Base-by-base conservation (phyloP, 2,888 invertebrate genomes). In the Arrhopalites spinosus region DNA sequence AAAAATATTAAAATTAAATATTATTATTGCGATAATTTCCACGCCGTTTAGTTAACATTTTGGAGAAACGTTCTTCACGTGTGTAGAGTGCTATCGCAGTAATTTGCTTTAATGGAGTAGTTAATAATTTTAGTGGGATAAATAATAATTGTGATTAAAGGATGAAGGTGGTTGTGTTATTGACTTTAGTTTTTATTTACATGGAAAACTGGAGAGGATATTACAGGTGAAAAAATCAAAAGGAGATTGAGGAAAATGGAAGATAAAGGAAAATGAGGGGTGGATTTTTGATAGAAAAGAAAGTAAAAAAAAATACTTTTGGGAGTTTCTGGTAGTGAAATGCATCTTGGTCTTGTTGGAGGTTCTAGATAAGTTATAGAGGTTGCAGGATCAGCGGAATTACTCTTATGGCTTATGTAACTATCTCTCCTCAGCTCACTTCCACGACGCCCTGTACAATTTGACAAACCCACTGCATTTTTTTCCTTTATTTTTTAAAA, bases 391-490 rank as follows among this genome's bases (percentile, higher is more conserved):
- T 82, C 82, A 25, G 82, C 82, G 23, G 81, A 81, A 69, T 81
- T 75, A 75, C 81, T 79, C 74, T 82, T 82, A 63, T 80, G 78
- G 76, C 78, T 78, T 76, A 80, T 59, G 78, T 78, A 82, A 81
- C 81, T 82, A 79, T 80, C 82, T 78, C 82, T 78, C 72, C 82
- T 78, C 53, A 74, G 71, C 74, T 77, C 78, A 68, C 53, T 68
- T 7, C 70, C 64, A 20, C 70, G 75, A 70, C 77, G 77, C 67
- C 79, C 77, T 76, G 77, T 64, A 8, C n/a, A 25, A 3, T 53
- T 56, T 56, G 23, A 23, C 23, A 27, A 50, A 3, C 50, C 20
- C 20, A 27, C 25, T 61, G 7, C 61, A 30, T 15, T 59, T 25
- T 15, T 59, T 59, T 59, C 25, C 27, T 23, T 59, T 59, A 59